Percentiles rank a stretch among this genome's conserved stretches.
Conservation (phyloP, 2,888 invertebrate species). For the Druceiella hillmani region DNA sequence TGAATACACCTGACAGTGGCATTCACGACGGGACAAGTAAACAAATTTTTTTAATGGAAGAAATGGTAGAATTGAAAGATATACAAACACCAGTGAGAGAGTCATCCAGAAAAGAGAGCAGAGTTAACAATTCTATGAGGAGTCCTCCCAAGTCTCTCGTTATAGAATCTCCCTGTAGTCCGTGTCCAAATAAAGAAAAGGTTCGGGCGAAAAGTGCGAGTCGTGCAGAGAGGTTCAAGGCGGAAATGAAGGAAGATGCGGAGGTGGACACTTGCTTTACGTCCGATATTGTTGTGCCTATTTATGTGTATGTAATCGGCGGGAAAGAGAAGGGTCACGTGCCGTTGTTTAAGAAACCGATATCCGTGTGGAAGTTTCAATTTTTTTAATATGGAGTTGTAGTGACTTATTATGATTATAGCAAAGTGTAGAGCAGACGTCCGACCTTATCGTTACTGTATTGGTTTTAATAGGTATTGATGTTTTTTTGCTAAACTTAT, state of each 20-base stretch:
- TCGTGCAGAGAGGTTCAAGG: conserved; percentile 41
- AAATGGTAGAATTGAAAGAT: conserved; percentile 39
- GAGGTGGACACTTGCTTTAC: conserved; percentile 27
- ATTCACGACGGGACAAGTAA: conserved; percentile 47
- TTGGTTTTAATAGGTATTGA: no score
- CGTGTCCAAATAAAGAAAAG: conserved; percentile 27
- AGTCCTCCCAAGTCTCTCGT: conserved; percentile 46
- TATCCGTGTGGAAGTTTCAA: conserved; percentile 81
- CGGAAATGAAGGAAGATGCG: conserved; percentile 21
- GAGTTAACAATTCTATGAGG: conserved; percentile 31
- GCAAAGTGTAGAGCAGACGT: no score
- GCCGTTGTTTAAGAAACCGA: conserved; percentile 68
- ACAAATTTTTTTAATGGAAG: conserved; percentile 28
- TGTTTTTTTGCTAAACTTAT: no score
- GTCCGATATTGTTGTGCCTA: conserved; percentile 43
- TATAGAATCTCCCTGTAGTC: conserved; percentile 36
- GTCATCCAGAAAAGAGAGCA: conserved; percentile 28
- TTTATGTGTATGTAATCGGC: conserved; percentile 67
- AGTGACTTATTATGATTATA: no score
- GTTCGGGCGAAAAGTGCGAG: conserved; percentile 53
- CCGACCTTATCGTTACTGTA: no score
- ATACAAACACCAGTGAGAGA: no score
- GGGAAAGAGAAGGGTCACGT: conserved; percentile 76
- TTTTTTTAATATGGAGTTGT: no score
- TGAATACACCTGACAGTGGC: conserved; percentile 61